A percentile compares a stretch with the other conserved stretches of the same genome.
Conservation (phyloP, 2,888 invertebrate genomes). For the Eutolmus rufibarbis region DNA sequence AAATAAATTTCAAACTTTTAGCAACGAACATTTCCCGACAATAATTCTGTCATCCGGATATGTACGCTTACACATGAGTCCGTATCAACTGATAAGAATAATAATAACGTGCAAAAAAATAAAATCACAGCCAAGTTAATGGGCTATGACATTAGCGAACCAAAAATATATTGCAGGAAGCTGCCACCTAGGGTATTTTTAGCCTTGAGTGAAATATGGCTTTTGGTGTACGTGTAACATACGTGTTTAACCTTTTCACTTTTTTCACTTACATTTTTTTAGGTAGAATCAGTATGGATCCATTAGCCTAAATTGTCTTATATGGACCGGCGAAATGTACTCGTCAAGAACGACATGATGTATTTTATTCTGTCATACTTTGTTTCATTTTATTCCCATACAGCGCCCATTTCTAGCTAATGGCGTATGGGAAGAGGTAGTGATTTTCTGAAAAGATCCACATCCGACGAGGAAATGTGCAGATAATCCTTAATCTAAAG, state of each 20-base stretch:
- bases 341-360: neutral
- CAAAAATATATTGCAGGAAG: constrained; percentile 14
- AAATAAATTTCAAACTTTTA: too few relatives aligned
- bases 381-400: neutral
- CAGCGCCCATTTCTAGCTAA: neutral
- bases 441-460: neutral
- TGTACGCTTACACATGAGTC: neutral
- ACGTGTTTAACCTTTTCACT: neutral
- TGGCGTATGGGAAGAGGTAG: neutral
- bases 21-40: too few relatives aligned
- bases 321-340: neutral
- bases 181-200: neutral
- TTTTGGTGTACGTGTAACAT: neutral
- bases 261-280: neutral
- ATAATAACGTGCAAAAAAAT: constrained; percentile 11
- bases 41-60: too few relatives aligned
- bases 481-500: too few relatives aligned
- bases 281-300: neutral
- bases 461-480: neutral
- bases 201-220: constrained; percentile 23
- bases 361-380: too few relatives aligned
- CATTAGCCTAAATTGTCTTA: neutral
- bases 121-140: constrained; percentile 16
- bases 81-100: constrained; percentile 16
- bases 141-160: constrained; percentile 17